These are phyloP conservation scores for Carcharodon carcharias DNA, from an alignment of 2,797 vertebrate genomes.

Conservation along the genomic window DNA sequence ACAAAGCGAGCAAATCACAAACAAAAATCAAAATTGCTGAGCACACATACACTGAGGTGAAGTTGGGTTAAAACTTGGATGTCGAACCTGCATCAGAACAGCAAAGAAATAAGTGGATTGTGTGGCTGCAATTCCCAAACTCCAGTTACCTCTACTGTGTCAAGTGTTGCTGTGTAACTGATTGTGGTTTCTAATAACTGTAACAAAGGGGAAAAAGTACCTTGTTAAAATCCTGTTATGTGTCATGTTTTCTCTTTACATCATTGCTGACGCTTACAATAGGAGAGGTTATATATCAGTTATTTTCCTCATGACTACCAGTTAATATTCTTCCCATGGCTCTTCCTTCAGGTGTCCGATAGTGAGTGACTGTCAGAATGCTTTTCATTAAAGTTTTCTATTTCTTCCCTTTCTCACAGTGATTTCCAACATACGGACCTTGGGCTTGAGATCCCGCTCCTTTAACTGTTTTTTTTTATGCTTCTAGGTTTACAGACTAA, in stretches of 20 bases:
- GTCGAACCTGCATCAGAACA: not conserved
- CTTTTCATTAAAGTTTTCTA: constrained; percentile 16
- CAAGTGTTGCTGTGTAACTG: not conserved
- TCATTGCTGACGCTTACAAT: not conserved
- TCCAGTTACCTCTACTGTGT: not conserved
- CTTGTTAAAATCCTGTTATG: not conserved
- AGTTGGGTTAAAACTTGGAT: not conserved
- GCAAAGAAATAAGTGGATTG: not conserved
- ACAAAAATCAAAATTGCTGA: not conserved
- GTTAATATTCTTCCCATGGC: not conserved
- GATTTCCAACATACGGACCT: not conserved
- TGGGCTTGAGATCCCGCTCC: constrained; percentile 41
- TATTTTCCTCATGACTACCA: not conserved
- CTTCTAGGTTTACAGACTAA: constrained; percentile 45
- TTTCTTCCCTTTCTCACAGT: not conserved
- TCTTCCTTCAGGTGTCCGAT: constrained; percentile 39
- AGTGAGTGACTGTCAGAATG: not conserved
- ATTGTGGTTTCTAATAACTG: not conserved
- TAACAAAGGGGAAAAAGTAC: not conserved
- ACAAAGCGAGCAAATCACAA: not conserved
- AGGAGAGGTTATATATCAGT: not conserved
- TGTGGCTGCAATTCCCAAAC: not conserved
- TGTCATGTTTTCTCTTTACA: not conserved
- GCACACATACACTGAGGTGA: not conserved
- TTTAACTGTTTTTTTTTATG: constrained; percentile 39